Conservation (phyloP, 2,113 vertebrate genomes). For the Phylloscopus whistleri region DNA sequence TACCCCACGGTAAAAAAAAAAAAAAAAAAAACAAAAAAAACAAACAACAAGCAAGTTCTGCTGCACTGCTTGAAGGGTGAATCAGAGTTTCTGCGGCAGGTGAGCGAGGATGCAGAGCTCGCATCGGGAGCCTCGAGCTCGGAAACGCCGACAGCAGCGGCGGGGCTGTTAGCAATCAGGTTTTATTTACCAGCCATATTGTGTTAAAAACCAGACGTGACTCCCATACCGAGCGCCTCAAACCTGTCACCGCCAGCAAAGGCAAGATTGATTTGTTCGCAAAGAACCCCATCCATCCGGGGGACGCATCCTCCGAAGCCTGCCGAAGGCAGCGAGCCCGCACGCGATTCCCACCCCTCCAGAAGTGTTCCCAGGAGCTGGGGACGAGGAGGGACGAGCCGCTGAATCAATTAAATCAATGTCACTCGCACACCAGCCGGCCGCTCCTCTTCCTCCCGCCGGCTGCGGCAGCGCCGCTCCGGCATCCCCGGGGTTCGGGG, state of each 20-base stretch:
- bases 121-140: neutral
- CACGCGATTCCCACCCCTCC: neutral
- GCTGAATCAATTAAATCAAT: neutral
- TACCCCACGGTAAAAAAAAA: neutral
- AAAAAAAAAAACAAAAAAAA: too few relatives aligned
- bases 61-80: neutral
- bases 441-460: neutral
- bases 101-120: slow-evolving; percentile 8
- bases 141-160: neutral
- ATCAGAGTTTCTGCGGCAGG: slow-evolving; percentile 61
- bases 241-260: neutral
- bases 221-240: slow-evolving; percentile 21
- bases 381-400: neutral
- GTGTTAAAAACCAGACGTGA: slow-evolving; percentile 54
- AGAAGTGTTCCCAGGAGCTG: neutral
- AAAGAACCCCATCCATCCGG: neutral
- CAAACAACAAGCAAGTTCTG: neutral
- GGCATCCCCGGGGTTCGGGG: neutral
- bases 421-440: neutral
- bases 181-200: slow-evolving; percentile 68
- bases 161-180: slow-evolving; percentile 11
- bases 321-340: neutral
- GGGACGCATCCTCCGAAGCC: neutral
- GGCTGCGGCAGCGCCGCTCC: neutral
- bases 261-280: neutral